Evolutionary conservation across 2,888 invertebrate genomes (phyloP).

Genomic region (Euspilapteryx auroguttella): DNA sequence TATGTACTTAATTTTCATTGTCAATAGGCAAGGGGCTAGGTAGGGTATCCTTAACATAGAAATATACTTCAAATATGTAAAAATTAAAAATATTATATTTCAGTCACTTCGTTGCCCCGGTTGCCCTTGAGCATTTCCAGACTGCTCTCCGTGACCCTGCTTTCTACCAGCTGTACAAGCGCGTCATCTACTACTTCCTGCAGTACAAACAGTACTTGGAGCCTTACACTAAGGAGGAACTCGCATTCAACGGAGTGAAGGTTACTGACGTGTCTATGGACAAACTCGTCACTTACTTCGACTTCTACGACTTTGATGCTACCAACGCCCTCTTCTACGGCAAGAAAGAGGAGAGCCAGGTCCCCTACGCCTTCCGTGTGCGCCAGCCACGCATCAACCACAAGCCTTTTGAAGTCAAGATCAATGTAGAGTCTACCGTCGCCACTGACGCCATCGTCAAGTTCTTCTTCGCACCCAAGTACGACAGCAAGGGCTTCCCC

Average conservation of each 20-base stretch:
- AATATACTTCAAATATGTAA: too few relatives aligned
- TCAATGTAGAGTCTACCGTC: slow-evolving; percentile 38
- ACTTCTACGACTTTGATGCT: slow-evolving; percentile 37
- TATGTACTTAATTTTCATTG: too few relatives aligned
- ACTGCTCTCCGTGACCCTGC: slow-evolving; percentile 66
- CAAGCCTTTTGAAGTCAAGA: slow-evolving; percentile 47
- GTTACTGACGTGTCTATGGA: slow-evolving; percentile 55
- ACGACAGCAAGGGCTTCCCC: slow-evolving; percentile 47
- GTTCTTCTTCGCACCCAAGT: slow-evolving; percentile 63
- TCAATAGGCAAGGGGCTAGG: too few relatives aligned
- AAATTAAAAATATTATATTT: background rate
- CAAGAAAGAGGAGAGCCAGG: slow-evolving; percentile 16
- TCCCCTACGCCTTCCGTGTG: slow-evolving; percentile 23
- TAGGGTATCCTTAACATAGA: background rate
- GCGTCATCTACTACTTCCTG: slow-evolving; percentile 41
- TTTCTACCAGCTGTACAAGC: slow-evolving; percentile 62
- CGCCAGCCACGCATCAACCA: slow-evolving; percentile 54
- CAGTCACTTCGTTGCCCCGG: background rate
- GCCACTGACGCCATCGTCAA: slow-evolving; percentile 51
- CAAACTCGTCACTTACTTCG: slow-evolving; percentile 61
- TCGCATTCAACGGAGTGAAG: slow-evolving; percentile 49
- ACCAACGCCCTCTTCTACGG: slow-evolving; percentile 36
- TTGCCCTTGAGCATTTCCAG: slow-evolving; percentile 45
- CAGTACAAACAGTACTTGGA: slow-evolving; percentile 49
- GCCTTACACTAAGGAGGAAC: slow-evolving; percentile 52